Conservation (phyloP, 2,888 invertebrate species). For the Melinopterus prodromus region DNA sequence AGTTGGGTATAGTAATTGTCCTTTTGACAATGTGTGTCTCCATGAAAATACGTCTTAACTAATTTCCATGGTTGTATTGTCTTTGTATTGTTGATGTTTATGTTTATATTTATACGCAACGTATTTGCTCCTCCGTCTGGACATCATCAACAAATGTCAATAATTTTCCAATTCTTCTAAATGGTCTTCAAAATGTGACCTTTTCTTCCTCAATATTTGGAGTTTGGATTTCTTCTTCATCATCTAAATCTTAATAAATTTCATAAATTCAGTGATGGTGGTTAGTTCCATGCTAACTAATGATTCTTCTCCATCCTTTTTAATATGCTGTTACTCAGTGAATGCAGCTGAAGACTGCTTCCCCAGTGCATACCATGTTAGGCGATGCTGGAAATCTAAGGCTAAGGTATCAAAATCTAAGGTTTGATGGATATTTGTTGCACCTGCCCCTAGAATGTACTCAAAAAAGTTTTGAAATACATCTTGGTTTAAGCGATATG, state of each 20-base stretch:
- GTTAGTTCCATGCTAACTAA: neutral
- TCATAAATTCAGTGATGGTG: neutral
- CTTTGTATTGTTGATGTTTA: no score
- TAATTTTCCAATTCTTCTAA: neutral
- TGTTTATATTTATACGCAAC: neutral
- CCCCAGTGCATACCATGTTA: constrained; percentile 8
- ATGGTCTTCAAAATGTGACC: neutral
- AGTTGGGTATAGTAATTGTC: neutral
- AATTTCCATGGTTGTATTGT: neutral
- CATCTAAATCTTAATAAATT: neutral
- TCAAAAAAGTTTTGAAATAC: no score
- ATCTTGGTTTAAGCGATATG: no score
- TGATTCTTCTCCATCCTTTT: neutral
- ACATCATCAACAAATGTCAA: neutral
- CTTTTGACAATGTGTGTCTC: constrained; percentile 5
- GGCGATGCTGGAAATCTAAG: neutral
- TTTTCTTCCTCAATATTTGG: neutral
- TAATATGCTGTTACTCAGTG: neutral
- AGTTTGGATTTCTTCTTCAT: neutral
- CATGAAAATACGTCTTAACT: neutral
- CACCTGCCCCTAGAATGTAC: no score
- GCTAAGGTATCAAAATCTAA: no score
- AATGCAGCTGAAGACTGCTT: no score
- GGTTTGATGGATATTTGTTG: neutral
- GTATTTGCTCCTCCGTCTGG: neutral